Evolutionary conservation across 2,888 invertebrate genomes (phyloP), one percentile per base, ranked within the genome.

Genomic region (Gymnosoma rotundatum): DNA sequence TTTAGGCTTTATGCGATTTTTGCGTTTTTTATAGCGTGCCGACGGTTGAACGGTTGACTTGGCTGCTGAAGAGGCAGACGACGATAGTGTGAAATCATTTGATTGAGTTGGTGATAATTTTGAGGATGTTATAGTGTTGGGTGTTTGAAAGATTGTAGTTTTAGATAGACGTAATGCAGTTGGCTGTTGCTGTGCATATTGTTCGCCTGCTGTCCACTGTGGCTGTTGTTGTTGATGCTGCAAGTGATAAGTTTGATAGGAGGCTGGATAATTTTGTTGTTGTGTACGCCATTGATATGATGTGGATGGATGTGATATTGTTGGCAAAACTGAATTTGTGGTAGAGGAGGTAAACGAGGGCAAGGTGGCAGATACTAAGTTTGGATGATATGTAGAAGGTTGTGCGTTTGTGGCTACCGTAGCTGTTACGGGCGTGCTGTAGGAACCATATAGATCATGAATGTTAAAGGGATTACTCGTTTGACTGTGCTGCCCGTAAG

Each of bases 1-100:
- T 85, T 91, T 91, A 1, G 88, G 60, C 78, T 89, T 88, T 25
- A 88, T 88, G 76, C 89, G 89, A 88, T 90, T 90, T 84, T 90
- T 90, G 67, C 89, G 89, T 83, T 90, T 90, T 87, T 89, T 90
- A 38, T 88, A 78, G 50, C 86, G 83, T 73, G 74, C 6, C 61
- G 66, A 66, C 42, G 83, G 25, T 52, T 70, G 75, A 14, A 12
- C 21, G 5, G 75, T 60, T 3, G 81, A 56, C 25, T 82, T 78
- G 48, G 36, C 38, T 48, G 75, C 60, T 16, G 58, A 78, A 5
- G 78, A 61, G n/a, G 50, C 14, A 12, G 70, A 36, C 20, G 81
- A 48, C 25, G 63, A 56, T 12, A 66, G 48, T 18, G 78, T 66
- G n/a, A 63, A 63, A 20, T 70, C 74, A 60, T 78, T 72, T 58